Evolutionary conservation across 2,113 vertebrate genomes (phyloP).

Genomic region (Diadophis punctatus): DNA sequence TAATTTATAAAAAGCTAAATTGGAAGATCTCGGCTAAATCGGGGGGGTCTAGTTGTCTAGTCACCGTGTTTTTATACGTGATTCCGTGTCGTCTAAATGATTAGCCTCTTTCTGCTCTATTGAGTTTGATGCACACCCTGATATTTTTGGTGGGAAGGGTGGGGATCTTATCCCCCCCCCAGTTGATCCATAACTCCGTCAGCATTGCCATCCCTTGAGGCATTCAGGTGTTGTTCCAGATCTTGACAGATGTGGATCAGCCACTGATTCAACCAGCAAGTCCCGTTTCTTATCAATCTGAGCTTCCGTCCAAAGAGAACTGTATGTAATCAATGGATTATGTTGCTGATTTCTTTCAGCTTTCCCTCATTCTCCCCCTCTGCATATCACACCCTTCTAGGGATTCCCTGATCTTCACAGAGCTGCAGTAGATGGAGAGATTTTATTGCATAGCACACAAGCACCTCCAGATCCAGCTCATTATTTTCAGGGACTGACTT

Average conservation of each 20-base stretch:
- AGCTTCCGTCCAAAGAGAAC: neutral
- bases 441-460: neutral
- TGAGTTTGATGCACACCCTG: slow-evolving; percentile 13
- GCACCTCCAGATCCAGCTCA: neutral
- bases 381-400: neutral
- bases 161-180: neutral
- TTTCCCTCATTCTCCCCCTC: neutral
- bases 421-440: neutral
- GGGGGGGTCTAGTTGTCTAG: slow-evolving; percentile 39
- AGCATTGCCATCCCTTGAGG: neutral
- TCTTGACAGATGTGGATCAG: neutral
- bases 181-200: accelerated
- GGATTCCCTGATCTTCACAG: neutral
- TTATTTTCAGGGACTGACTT: neutral
- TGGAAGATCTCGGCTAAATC: neutral
- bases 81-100: slow-evolving; percentile 3
- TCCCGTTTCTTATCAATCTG: neutral
- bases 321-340: neutral
- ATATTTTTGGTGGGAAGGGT: slow-evolving; percentile 1
- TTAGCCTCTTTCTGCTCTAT: slow-evolving; percentile 23
- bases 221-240: neutral
- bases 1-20: neutral
- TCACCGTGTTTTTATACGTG: slow-evolving; percentile 27
- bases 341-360: neutral
- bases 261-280: neutral